Conservation (phyloP, 2,797 vertebrate species). For the Arremon brunneinucha region DNA sequence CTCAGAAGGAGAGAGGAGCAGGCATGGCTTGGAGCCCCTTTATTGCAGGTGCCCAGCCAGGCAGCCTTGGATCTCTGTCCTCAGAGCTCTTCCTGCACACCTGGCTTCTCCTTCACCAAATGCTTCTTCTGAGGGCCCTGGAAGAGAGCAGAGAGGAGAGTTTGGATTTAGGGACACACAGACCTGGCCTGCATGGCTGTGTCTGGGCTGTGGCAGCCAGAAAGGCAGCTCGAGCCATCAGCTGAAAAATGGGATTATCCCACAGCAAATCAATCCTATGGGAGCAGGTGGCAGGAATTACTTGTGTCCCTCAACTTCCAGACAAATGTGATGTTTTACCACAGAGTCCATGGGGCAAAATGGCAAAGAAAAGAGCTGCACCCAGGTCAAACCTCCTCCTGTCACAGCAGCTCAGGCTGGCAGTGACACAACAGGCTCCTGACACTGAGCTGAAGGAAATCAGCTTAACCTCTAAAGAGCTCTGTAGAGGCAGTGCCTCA, state of each 20-base stretch:
- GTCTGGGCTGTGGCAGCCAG: neutral
- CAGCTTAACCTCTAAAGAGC: slow-evolving; percentile 39
- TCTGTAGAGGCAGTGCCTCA: neutral
- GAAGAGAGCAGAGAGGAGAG: neutral
- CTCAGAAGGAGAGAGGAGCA: neutral
- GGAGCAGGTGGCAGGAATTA: neutral
- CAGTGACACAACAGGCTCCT: neutral
- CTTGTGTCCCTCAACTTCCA: neutral
- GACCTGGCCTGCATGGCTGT: neutral
- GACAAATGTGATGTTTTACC: neutral
- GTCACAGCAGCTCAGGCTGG: neutral
- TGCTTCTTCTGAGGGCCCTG: slow-evolving; percentile 94
- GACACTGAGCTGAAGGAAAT: neutral
- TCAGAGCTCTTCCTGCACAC: slow-evolving; percentile 67
- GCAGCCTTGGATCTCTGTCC: neutral
- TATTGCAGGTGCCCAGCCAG: neutral
- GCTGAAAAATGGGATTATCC: neutral
- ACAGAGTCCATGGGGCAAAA: neutral
- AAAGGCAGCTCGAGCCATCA: neutral
- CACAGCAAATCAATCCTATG: neutral
- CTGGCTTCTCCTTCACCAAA: slow-evolving; percentile 71
- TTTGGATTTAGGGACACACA: neutral
- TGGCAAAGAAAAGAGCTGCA: neutral
- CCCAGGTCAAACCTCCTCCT: neutral
- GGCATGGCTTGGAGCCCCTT: neutral